Percentiles rank a stretch among this genome's conserved stretches.
Conservation (phyloP, 2,113 vertebrate genomes). For the Noturus placidus region DNA sequence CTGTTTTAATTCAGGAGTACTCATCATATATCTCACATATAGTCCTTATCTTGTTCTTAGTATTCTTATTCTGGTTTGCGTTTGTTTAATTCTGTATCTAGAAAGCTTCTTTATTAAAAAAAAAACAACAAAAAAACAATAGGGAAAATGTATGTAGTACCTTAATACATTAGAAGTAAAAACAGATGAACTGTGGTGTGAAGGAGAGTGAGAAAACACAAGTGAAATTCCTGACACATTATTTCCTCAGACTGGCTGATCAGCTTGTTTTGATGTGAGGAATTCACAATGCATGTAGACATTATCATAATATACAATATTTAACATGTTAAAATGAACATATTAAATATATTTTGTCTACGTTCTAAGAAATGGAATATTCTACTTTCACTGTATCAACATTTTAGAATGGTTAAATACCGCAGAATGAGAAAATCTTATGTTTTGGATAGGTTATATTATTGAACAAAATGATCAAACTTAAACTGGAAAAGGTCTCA, state of each 20-base stretch:
- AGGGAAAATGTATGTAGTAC: background rate
- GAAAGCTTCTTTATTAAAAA: background rate
- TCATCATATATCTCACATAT: background rate
- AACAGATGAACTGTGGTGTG: background rate
- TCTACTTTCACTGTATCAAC: background rate
- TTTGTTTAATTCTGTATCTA: background rate
- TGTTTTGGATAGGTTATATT: background rate
- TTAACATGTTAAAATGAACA: background rate
- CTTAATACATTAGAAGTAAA: background rate
- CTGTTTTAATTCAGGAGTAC: background rate
- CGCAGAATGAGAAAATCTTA: background rate
- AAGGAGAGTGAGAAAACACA: conserved; percentile 38
- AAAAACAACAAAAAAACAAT: background rate
- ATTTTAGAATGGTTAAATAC: background rate
- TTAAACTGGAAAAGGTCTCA: background rate
- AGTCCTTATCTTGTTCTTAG: background rate
- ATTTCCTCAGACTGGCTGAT: background rate
- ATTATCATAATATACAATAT: background rate
- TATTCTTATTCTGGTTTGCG: background rate
- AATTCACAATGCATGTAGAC: background rate
- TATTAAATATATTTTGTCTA: background rate
- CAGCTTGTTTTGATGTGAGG: background rate
- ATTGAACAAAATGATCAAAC: background rate
- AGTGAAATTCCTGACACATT: conserved; percentile 5
- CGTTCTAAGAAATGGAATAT: background rate